Percentiles rank a stretch among this genome's conserved stretches.
phyloP scores from a whole-genome alignment of 2,888 invertebrate species.

The Pseudeuparius sepicola region DNA sequence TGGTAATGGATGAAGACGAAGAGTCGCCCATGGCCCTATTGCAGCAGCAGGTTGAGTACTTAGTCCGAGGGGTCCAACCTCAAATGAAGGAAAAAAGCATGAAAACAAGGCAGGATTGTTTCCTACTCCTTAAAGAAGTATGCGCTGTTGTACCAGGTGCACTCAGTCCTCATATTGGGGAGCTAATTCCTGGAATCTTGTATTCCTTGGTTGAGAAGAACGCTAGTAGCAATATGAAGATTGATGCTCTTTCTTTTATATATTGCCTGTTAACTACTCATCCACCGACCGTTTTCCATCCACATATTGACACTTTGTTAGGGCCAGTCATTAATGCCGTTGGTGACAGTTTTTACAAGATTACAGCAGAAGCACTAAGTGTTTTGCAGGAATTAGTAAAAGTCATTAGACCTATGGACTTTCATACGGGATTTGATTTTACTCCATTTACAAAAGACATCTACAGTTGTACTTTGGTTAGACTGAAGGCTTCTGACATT shows the following conservation, averaged over 20 bases:
- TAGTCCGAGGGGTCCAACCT: conserved; percentile 83
- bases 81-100: conserved; percentile 78
- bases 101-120: conserved; percentile 85
- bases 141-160: conserved; percentile 84
- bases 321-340: conserved; percentile 84
- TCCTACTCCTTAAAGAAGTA: conserved; percentile 82
- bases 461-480: conserved; percentile 75
- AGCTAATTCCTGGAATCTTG: conserved; percentile 80
- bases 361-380: conserved; percentile 89
- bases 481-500: conserved; percentile 89
- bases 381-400: conserved; percentile 91
- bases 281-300: conserved; percentile 66
- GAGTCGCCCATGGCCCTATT: conserved; percentile 56
- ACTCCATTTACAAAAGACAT: conserved; percentile 67
- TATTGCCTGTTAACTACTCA: conserved; percentile 75
- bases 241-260: conserved; percentile 90
- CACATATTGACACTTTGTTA: conserved; percentile 66
- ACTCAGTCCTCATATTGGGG: conserved; percentile 60
- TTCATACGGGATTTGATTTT: conserved; percentile 50
- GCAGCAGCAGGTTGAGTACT: conserved; percentile 55
- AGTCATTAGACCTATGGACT: conserved; percentile 79
- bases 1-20: conserved; percentile 45
- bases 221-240: conserved; percentile 95
- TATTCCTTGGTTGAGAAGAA: conserved; percentile 85
- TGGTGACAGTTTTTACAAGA: conserved; percentile 96